A percentile compares a stretch with the other conserved stretches of the same genome.
Evolutionary conservation across 2,888 invertebrate species (phyloP).

Genomic region (Drosophila cracens): DNA sequence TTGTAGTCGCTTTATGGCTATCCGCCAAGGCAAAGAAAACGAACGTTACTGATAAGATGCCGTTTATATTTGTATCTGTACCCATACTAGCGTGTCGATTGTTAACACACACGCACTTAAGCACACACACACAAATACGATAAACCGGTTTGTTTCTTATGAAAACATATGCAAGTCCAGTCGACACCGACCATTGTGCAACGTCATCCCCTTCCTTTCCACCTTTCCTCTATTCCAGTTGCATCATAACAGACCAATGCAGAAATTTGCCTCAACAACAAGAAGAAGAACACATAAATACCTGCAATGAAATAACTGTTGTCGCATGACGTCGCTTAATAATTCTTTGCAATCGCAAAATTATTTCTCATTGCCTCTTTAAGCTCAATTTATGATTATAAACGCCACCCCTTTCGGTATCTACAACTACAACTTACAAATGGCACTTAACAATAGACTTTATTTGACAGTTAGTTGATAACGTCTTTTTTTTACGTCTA

Average conservation of each 20-base stretch:
- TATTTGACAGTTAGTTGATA: conserved; percentile 54
- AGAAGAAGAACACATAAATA: conserved; percentile 10
- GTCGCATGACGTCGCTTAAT: conserved; percentile 67
- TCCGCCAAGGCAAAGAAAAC: conserved; percentile 58
- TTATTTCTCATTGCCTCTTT: conserved; percentile 51
- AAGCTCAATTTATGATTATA: conserved; percentile 58
- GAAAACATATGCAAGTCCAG: conserved; percentile 49
- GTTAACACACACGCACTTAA: conserved; percentile 29
- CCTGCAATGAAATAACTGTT: conserved; percentile 44
- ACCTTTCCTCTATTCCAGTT: not conserved
- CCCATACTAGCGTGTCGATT: conserved; percentile 31
- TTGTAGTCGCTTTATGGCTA: conserved; percentile 53
- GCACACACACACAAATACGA: conserved; percentile 22
- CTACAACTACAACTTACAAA: not conserved
- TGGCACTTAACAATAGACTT: conserved; percentile 16
- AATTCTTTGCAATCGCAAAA: conserved; percentile 49
- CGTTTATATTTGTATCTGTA: conserved; percentile 30
- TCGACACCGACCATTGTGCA: conserved; percentile 22
- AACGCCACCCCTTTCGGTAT: conserved; percentile 2
- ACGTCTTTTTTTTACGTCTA: conserved; percentile 15
- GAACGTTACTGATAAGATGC: conserved; percentile 67
- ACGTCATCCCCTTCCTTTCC: not conserved
- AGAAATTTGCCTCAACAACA: conserved; percentile 24
- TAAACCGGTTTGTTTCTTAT: conserved; percentile 57
- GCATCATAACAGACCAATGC: conserved; percentile 23